Conservation (phyloP, 1,140 invertebrate species). For the Sycophaga agraensis region DNA sequence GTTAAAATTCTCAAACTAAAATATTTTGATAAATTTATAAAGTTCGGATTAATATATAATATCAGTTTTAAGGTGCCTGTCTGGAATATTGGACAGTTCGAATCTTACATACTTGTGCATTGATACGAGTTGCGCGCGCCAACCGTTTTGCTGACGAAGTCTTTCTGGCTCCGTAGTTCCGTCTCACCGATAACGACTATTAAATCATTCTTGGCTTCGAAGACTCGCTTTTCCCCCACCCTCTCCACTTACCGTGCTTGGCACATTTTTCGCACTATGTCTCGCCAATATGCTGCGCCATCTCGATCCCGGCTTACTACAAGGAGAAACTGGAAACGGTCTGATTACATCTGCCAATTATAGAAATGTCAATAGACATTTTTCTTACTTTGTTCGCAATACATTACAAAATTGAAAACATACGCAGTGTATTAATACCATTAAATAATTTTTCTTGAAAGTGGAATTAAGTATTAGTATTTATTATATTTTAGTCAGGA, state of each 20-base stretch:
- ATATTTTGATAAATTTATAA: too few species aligned
- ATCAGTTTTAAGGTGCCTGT: too few species aligned
- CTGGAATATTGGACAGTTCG: background rate
- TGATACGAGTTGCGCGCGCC: conserved; percentile 33
- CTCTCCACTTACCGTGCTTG: background rate
- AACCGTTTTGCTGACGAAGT: conserved; percentile 35
- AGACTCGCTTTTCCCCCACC: background rate
- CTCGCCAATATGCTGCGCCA: conserved; percentile 9
- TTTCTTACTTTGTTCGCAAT: background rate
- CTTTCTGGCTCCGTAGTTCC: conserved; percentile 30
- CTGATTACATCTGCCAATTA: conserved; percentile 18
- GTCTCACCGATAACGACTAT: conserved; percentile 41
- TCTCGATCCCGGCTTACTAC: background rate
- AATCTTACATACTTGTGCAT: conserved; percentile 26
- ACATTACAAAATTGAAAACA: background rate
- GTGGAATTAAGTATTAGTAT: background rate
- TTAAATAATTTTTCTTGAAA: background rate
- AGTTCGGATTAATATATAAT: too few species aligned
- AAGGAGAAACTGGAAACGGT: background rate
- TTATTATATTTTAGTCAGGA: background rate
- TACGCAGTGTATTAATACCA: too few species aligned
- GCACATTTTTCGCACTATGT: background rate
- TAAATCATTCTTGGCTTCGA: conserved; percentile 43
- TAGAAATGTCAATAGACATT: background rate
- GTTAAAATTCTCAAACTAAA: too few species aligned